These are phyloP conservation scores for Oegoconia quadripuncta DNA, from an alignment of 2,888 invertebrate species.

Conservation along the genomic window DNA sequence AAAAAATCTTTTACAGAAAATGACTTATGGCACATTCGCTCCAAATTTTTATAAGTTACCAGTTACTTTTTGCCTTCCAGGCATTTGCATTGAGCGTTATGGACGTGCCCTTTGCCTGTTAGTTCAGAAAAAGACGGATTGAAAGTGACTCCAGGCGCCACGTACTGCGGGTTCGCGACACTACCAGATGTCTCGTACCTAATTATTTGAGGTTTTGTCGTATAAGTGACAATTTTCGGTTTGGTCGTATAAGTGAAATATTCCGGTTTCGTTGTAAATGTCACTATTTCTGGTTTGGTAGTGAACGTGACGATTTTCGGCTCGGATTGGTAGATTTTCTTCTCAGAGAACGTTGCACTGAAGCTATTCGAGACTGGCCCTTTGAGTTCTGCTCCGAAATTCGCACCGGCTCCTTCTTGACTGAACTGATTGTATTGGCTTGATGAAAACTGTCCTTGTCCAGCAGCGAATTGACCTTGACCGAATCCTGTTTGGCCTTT, in stretches of 20 bases:
- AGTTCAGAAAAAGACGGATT: conserved; percentile 55
- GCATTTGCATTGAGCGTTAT: conserved; percentile 62
- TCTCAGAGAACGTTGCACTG: conserved; percentile 55
- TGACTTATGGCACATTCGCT: conserved; percentile 50
- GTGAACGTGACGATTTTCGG: conserved; percentile 51
- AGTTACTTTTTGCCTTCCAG: conserved; percentile 53
- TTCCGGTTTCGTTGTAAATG: conserved; percentile 55
- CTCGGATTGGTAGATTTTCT: conserved; percentile 59
- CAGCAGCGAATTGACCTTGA: background rate
- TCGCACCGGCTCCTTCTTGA: conserved; percentile 25
- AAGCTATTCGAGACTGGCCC: conserved; percentile 55
- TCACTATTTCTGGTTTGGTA: conserved; percentile 53
- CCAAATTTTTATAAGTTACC: background rate
- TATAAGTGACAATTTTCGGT: conserved; percentile 40
- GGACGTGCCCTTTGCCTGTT: conserved; percentile 46
- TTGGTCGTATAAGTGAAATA: conserved; percentile 53
- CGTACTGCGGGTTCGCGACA: conserved; percentile 60
- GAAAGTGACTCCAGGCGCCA: conserved; percentile 50
- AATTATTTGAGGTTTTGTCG: conserved; percentile 49
- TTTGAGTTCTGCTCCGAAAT: conserved; percentile 40
- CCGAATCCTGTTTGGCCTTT: conserved; percentile 8
- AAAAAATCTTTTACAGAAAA: conserved; percentile 18
- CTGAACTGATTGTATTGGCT: conserved; percentile 23
- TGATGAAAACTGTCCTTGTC: too few species aligned
- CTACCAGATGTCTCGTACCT: conserved; percentile 65